These are phyloP conservation scores for Ephydatia muelleri DNA, from an alignment of 37 sponge, comb jelly and placozoan species.

Conservation along the genomic window DNA sequence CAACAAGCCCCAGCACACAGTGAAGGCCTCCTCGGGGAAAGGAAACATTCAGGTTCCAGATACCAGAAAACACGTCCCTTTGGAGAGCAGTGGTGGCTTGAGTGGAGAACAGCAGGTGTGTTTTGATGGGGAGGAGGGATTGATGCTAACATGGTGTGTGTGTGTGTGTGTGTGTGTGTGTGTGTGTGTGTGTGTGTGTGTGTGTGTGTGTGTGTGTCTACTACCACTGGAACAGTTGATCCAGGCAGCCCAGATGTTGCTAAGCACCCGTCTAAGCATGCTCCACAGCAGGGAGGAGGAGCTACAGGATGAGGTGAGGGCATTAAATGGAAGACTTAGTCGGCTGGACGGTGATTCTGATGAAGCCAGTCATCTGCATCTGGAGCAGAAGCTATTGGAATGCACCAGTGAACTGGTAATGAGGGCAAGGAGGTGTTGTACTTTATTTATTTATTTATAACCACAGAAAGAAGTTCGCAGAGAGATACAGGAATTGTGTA, in stretches of 20 bases:
- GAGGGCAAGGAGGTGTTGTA: not conserved
- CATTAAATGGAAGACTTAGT: slow-evolving; percentile 34
- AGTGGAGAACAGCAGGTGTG: not conserved
- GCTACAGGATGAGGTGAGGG: slow-evolving; percentile 30
- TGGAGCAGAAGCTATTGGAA: slow-evolving; percentile 16
- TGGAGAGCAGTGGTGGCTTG: too few species aligned
- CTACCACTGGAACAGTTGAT: not conserved
- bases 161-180: slow-evolving; percentile 16
- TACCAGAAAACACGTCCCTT: too few species aligned
- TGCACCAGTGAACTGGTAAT: slow-evolving; percentile 47
- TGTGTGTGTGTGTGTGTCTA: not conserved
- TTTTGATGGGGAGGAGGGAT: too few species aligned
- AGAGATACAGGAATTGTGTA: slow-evolving; percentile 41
- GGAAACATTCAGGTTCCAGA: slow-evolving; percentile 45
- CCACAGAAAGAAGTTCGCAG: slow-evolving; percentile 41
- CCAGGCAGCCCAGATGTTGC: slow-evolving; percentile 16
- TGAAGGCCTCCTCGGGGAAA: slow-evolving; percentile 77
- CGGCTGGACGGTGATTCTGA: slow-evolving; percentile 20
- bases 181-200: not conserved
- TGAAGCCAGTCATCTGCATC: not conserved
- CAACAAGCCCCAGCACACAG: not conserved
- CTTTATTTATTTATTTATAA: not conserved
- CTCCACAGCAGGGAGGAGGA: slow-evolving; percentile 25
- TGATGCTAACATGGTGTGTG: too few species aligned
- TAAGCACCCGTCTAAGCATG: slow-evolving; percentile 4